Evolutionary conservation across 2,797 vertebrate species (phyloP), one percentile per base, ranked within the genome.

Genomic region (Etheostoma perlongum): DNA sequence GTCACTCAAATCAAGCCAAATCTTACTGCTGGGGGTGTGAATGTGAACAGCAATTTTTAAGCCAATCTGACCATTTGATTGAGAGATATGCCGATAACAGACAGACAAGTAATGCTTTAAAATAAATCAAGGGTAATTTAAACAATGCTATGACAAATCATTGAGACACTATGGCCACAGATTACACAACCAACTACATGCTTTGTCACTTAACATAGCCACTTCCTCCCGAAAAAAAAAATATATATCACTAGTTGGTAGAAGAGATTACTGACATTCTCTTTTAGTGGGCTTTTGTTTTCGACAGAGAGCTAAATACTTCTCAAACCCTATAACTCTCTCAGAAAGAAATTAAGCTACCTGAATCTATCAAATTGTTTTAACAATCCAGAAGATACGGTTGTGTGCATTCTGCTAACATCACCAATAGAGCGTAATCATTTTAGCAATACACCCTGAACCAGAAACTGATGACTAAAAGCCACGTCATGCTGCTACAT

Each of bases 181-280:
- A 67, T 85, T 69, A 71, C 47, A 30, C 63, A 81, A 79, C 42
- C 7, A 27, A 36, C 55, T 30, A 30, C 12, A 52, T 6, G 15
- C 6, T 75, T 9, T 42, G 48, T 69, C 33, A 33, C 1, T 48
- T 18, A 67, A 61, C n/a, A 61, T 71, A 77, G n/a, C 27, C 49
- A 76, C 44, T 67, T 87, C 75, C 71, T 77, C 42, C 1, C n/a
- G 33, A 4, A 25, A 25, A 25, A 2, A 25, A 48, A 23, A 46
- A 7, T 66, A 74, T 52, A 48, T 33, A 44, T 57, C 48, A 65
- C 36, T 33, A 27, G 12, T 40, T 54, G 6, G n/a, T 14, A 9
- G 14, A 52, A 27, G 42, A 66, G 44, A 14, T 64, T 51, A 44
- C 42, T 33, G 11, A 72, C 53, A 67, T 36, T 54, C 15, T 67